phyloP scores from a whole-genome alignment of 2,888 invertebrate genomes.

The Hermaeophaga mercurialis region DNA sequence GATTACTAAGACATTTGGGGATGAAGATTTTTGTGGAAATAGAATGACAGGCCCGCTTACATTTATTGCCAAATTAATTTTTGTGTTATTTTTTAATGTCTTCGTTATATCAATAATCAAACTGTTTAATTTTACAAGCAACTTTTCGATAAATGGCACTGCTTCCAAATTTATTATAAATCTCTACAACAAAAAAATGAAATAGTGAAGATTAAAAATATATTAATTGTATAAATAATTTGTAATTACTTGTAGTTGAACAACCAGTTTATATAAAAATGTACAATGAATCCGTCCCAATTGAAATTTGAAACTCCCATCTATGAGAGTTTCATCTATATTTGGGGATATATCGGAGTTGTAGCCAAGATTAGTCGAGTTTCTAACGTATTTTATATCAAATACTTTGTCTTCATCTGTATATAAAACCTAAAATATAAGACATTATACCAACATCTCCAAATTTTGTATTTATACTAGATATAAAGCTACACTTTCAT shows the following conservation, averaged over 20 bases:
- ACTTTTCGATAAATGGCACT: slow-evolving; percentile 45
- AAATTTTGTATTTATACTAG: too few species aligned
- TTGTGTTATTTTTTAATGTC: slow-evolving; percentile 51
- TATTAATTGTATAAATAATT: neutral
- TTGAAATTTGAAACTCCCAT: slow-evolving; percentile 72
- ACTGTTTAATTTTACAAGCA: slow-evolving; percentile 36
- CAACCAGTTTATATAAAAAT: slow-evolving; percentile 67
- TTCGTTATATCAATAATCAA: slow-evolving; percentile 49
- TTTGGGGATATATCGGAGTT: slow-evolving; percentile 60
- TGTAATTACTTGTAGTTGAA: slow-evolving; percentile 66
- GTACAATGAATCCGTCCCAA: slow-evolving; percentile 76
- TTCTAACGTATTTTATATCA: slow-evolving; percentile 77
- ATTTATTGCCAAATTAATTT: slow-evolving; percentile 53
- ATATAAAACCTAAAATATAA: slow-evolving; percentile 66
- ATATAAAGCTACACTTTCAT: too few species aligned
- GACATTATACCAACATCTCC: too few species aligned
- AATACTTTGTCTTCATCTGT: slow-evolving; percentile 82
- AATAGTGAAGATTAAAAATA: neutral
- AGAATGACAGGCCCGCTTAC: slow-evolving; percentile 74
- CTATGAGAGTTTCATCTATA: slow-evolving; percentile 63
- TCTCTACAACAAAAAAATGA: slow-evolving; percentile 44
- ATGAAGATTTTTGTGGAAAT: slow-evolving; percentile 79
- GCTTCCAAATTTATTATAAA: slow-evolving; percentile 54
- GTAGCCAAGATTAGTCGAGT: slow-evolving; percentile 64
- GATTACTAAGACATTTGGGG: slow-evolving; percentile 76